These are phyloP conservation scores for Onthophagus taurus DNA, from an alignment of 1,140 invertebrate species.

Conservation along the genomic window DNA sequence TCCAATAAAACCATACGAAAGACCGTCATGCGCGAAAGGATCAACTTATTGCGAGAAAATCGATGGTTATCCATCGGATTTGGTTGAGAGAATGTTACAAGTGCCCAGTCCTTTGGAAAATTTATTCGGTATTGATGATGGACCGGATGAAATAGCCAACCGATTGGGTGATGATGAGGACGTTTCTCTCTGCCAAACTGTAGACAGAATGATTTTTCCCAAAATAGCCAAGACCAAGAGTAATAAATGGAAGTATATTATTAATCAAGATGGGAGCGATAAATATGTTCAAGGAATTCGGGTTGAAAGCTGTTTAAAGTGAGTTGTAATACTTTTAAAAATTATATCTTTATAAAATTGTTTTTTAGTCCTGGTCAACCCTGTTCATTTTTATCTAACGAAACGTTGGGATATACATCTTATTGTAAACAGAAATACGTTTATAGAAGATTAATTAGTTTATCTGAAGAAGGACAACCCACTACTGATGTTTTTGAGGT, in stretches of 20 bases:
- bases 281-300: constrained; percentile 45
- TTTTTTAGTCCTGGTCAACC: constrained; percentile 33
- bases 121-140: constrained; percentile 28
- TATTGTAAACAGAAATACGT: constrained; percentile 55
- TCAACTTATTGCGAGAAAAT: constrained; percentile 28
- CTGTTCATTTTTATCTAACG: constrained; percentile 34
- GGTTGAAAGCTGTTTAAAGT: constrained; percentile 45
- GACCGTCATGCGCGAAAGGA: constrained; percentile 25
- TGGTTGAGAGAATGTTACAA: constrained; percentile 22
- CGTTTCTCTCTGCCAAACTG: constrained; percentile 24
- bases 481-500: constrained; percentile 45
- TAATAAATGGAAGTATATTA: constrained; percentile 45
- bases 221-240: constrained; percentile 32
- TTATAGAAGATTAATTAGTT: constrained; percentile 43
- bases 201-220: constrained; percentile 29
- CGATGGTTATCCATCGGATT: constrained; percentile 26
- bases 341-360: constrained; percentile 7
- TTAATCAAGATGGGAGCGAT: constrained; percentile 41
- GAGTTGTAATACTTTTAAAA: constrained; percentile 24
- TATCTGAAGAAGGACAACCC: constrained; percentile 41
- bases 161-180: constrained; percentile 24
- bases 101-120: constrained; percentile 15
- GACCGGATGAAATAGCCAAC: constrained; percentile 16
- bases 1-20: constrained; percentile 6
- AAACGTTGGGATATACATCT: constrained; percentile 43